A percentile compares a stretch with the other conserved stretches of the same genome.
These are phyloP conservation scores for Ceryle rudis DNA, from an alignment of 2,797 vertebrate genomes.

Conservation along the genomic window DNA sequence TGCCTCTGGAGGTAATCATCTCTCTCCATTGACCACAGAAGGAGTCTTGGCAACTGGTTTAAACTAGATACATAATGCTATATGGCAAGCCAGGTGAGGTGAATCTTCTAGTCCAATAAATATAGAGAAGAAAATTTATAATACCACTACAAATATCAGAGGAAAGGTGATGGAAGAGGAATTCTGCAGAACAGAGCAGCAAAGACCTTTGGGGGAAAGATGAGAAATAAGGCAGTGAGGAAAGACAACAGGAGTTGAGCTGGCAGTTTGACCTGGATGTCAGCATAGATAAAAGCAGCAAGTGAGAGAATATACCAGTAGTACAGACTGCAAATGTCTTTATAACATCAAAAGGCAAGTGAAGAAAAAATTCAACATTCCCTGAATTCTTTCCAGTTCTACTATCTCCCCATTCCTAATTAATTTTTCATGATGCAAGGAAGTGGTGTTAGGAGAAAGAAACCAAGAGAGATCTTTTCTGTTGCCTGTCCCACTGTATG, in stretches of 20 bases:
- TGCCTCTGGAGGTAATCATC: not conserved
- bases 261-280: conserved; percentile 1
- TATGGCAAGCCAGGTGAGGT: not conserved
- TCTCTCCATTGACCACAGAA: not conserved
- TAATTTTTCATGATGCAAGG: not conserved
- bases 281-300: not conserved
- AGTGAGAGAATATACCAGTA: not conserved
- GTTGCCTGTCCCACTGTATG: not conserved
- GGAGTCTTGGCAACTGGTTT: not conserved
- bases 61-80: not conserved
- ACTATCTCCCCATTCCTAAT: not conserved
- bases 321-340: not conserved
- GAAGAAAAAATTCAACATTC: not conserved
- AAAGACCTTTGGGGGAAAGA: not conserved
- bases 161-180: not conserved
- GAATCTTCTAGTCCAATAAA: conserved; percentile 15
- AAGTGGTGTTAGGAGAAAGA: not conserved
- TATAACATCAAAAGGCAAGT: not conserved
- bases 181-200: not conserved
- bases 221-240: not conserved
- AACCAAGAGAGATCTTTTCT: not conserved
- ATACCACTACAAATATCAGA: not conserved
- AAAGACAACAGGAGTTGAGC: not conserved
- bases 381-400: not conserved
- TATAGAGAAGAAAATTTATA: not conserved